Evolutionary conservation across 53 echinoderm and acorn worm genomes (phyloP), one percentile per base, ranked within the genome.

Genomic region (Luidia sarsii): DNA sequence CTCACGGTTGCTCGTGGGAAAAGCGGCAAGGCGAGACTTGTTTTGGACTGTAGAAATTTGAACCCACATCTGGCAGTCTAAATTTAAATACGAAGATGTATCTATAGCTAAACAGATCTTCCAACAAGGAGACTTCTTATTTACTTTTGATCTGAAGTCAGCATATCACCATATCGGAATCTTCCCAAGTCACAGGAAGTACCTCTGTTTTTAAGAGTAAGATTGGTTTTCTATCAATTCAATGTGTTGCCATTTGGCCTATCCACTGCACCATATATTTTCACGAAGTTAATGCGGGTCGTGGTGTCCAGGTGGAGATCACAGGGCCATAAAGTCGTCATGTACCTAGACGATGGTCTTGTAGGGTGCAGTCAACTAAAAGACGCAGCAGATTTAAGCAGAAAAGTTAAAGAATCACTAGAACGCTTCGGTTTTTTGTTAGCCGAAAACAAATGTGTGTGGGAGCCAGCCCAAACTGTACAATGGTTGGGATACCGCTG

Each of bases 151-250:
- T 27, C 51, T 88, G 4, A 83, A 75, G 34, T 66, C 75, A 6
- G 83, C 73, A 13, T 88, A 88, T 46, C 83, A 86, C 39, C 79
- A 88, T 35, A 75, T 88, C 37, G 75, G 83, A 9, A 83, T 88
- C 57, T 88, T 83, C 77, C 8, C 39, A 5, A 66, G 50, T 18
- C 83, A 88, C 49, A 57, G 21, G 2, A 75, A 51, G 24, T 88
- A 30, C 67, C 31, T 75, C 9, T 35, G 83, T 9, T 88, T 83
- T 74, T 33, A 64, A 35, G 82, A 82, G 88, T 33, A 63, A 1
- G n/a, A 48, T 38, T 25, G 56, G 53, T 8, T 49, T 84, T 18
- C 15, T 85, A 51, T 10, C 20, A 52, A 25, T 70, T 70, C 24
- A 51, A 70, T 52, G 70, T 70, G 15, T 52, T 70, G 2, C 48